phyloP scores from a whole-genome alignment of 1,140 invertebrate genomes.

The Cecropterus lyciades region DNA sequence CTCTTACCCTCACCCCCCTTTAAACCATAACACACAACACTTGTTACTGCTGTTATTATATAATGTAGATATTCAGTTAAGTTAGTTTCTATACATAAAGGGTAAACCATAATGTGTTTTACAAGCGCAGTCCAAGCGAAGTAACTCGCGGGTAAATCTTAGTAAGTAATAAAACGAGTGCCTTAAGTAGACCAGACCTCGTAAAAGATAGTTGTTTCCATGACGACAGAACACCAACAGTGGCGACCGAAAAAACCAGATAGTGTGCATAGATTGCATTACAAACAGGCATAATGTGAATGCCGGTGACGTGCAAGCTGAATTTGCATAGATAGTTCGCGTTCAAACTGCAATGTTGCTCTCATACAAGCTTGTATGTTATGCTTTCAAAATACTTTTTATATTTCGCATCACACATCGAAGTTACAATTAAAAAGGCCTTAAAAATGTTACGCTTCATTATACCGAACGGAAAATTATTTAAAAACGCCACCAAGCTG shows the following conservation, averaged over 20 bases:
- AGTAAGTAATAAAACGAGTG: background rate
- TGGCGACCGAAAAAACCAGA: slow-evolving; percentile 73
- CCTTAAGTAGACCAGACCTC: slow-evolving; percentile 7
- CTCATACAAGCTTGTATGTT: slow-evolving; percentile 7
- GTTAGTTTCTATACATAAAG: too few species aligned
- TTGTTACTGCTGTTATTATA: too few species aligned
- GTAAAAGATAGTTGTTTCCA: slow-evolving; percentile 62
- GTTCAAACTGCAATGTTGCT: slow-evolving; percentile 39
- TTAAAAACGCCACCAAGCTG: slow-evolving; percentile 10
- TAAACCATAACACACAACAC: too few species aligned
- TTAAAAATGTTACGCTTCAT: too few species aligned
- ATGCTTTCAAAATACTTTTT: background rate
- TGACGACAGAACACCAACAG: slow-evolving; percentile 67
- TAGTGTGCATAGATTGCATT: slow-evolving; percentile 80
- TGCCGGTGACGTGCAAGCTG: slow-evolving; percentile 51
- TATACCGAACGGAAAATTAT: too few species aligned
- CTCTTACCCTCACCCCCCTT: too few species aligned
- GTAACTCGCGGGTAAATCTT: background rate
- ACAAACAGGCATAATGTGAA: slow-evolving; percentile 70
- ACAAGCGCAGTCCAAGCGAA: too few species aligned
- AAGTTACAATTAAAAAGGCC: too few species aligned
- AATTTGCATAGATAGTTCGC: slow-evolving; percentile 76
- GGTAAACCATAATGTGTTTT: too few species aligned
- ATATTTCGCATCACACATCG: too few species aligned
- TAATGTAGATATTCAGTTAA: too few species aligned